Base-by-base conservation (phyloP, 2,797 vertebrate genomes). In the Megaceryle alcyon region DNA sequence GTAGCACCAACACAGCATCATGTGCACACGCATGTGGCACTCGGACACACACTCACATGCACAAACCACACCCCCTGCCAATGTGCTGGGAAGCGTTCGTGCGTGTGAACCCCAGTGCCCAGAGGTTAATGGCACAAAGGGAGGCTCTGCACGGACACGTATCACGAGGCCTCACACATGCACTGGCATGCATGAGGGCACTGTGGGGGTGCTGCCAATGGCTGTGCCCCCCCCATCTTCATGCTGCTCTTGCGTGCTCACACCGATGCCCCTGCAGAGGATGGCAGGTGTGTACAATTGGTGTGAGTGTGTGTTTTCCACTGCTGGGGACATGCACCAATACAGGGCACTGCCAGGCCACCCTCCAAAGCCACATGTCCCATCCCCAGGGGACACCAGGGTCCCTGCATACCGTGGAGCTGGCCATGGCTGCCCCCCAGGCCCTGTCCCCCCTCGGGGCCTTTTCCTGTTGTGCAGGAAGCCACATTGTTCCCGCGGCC, bases 181-280 rank as follows among this genome's bases (percentile, higher is more conserved):
- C 51, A 49, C n/a, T 2, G 0, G 29, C 20, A 7, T 1, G 10
- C 44, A 60, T 1, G 1, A 39, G 61, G 35, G 22, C 1, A 1
- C 35, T 3, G 3, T 2, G 0, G 25, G 25, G 35, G 18, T 69
- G 54, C 66, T 51, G 59, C 75, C 66, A 53, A 64, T 22, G 28
- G 68, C 88, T 18, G 3, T 66, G 69, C 20, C 35, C 14, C 57
- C 44, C 44, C 39, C 56, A 59, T 71, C 68, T 0, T 0, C 2
- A 1, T 5, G 2, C 48, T 37, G 29, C 64, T 77, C 37, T 16
- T 63, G 46, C 56, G 72, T 17, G 0, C 41, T 60, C 5, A 0
- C 3, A 2, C 17, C 41, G 2, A 0, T 0, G 0, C 7, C 29
- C 22, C 37, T 4, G 3, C 1, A 0, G 56, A 70, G 23, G 14